Base-by-base conservation (phyloP, 2,113 vertebrate genomes). In the Lagopus leucura region DNA sequence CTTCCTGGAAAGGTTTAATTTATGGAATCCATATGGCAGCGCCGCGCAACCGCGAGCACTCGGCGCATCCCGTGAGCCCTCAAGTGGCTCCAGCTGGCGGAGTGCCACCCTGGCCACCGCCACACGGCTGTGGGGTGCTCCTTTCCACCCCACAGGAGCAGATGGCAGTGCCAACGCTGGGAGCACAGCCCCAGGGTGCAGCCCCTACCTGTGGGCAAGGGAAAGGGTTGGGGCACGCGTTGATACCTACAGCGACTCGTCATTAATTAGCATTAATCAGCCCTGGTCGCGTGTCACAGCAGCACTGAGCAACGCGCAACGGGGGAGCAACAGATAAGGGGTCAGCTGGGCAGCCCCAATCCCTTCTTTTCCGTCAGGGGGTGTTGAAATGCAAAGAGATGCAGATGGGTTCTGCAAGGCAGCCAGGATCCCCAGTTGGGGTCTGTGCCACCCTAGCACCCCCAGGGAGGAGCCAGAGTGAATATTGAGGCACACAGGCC, bases 1-100 rank as follows among this genome's bases (percentile, higher is more conserved):
- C 86, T 97, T 97, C 97, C 86, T 60, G 94, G 94, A 94, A 97
- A 28, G 64, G 91, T 96, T 96, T 97, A 96, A 97, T 97, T 97
- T 97, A 98, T 96, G 96, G 96, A 88, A 94, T 96, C 97, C 97
- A 96, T 96, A 97, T 95, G 97, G 96, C 95, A 93, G 90, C 27
- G 3, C 74, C 24, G 20, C 79, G 87, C 90, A 88, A 93, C 93
- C 40, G 1, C 19, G 1, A 81, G 88, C 8, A 10, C 94, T 91
- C 80, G 1, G 16, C 89, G 65, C 90, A 84, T 83, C 95, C 95
- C 50, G 11, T 1, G 17, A 82, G 95, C 75, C 81, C 91, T 93
- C 66, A 3, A 93, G 91, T 90, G 94, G 84, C 74, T 96, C 93
- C 87, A 82, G 36, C 87, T 93, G 93, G 93, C n/a, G 1, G 65